Percentiles rank a stretch among this genome's conserved stretches.
These are phyloP conservation scores for Eubucco bourcierii DNA, from an alignment of 2,113 vertebrate genomes.

Conservation along the genomic window DNA sequence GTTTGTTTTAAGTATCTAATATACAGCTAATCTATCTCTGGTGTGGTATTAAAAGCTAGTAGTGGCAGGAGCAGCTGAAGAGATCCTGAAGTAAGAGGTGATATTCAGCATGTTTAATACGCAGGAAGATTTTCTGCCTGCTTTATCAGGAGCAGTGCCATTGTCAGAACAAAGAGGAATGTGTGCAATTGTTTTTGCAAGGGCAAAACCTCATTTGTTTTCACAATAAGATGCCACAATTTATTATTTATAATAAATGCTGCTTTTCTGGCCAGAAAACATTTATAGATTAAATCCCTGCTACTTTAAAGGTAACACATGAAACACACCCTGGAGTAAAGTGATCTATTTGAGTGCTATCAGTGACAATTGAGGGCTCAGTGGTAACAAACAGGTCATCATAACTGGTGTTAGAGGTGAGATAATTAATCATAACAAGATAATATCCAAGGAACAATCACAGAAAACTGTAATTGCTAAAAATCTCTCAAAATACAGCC, in stretches of 20 bases:
- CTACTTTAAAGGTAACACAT: not conserved
- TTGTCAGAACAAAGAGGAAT: not conserved
- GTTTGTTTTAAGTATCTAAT: not conserved
- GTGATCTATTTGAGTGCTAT: slow-evolving; percentile 21
- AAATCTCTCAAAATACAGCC: not conserved
- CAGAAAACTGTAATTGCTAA: slow-evolving; percentile 19
- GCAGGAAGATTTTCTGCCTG: not conserved
- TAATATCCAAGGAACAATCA: slow-evolving; percentile 12
- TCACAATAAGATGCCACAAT: not conserved
- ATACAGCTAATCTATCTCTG: not conserved
- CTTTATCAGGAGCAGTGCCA: not conserved
- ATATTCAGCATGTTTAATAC: not conserved
- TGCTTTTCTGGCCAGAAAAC: not conserved
- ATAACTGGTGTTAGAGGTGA: not conserved
- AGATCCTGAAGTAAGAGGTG: not conserved
- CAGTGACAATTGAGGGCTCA: not conserved
- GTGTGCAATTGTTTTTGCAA: not conserved
- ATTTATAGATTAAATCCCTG: slow-evolving; percentile 1
- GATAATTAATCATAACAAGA: slow-evolving; percentile 35
- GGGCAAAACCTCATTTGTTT: not conserved
- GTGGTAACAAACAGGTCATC: not conserved
- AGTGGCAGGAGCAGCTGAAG: not conserved
- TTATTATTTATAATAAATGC: not conserved
- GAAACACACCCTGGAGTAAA: not conserved
- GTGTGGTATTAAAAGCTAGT: not conserved